These are phyloP conservation scores for Osmerus eperlanus DNA, from an alignment of 2,113 vertebrate genomes.

Conservation along the genomic window DNA sequence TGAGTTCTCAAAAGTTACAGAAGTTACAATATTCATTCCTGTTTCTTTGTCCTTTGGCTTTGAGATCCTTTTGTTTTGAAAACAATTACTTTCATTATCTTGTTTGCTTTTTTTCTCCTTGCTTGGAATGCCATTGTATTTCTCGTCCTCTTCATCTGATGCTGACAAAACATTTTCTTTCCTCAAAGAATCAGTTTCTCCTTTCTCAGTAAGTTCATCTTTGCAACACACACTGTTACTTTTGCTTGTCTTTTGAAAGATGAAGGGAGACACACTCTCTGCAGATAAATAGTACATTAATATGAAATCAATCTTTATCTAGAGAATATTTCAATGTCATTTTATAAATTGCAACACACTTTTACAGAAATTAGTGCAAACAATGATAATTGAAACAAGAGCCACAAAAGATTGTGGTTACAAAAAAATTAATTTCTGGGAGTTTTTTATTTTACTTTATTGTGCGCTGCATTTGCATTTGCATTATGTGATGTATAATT, in stretches of 20 bases:
- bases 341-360: too few species aligned
- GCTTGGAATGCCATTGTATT: conserved; percentile 27
- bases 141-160: conserved; percentile 61
- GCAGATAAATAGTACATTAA: conserved; percentile 26
- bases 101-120: conserved; percentile 53
- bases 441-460: too few species aligned
- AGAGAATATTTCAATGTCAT: too few species aligned
- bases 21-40: conserved; percentile 62
- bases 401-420: too few species aligned
- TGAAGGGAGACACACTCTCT: conserved; percentile 57
- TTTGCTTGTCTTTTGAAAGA: conserved; percentile 47
- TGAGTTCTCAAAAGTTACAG: conserved; percentile 64
- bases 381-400: too few species aligned
- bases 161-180: conserved; percentile 49
- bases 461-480: too few species aligned
- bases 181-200: conserved; percentile 47
- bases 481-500: too few species aligned
- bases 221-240: conserved; percentile 35
- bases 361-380: too few species aligned
- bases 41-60: conserved; percentile 36
- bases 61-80: conserved; percentile 51
- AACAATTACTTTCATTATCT: conserved; percentile 51
- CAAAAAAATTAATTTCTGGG: too few species aligned
- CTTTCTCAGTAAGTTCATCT: conserved; percentile 57
- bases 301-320: neutral